Evolutionary conservation across 2,113 vertebrate genomes (phyloP).

Genomic region (Choloepus hoffmanni): DNA sequence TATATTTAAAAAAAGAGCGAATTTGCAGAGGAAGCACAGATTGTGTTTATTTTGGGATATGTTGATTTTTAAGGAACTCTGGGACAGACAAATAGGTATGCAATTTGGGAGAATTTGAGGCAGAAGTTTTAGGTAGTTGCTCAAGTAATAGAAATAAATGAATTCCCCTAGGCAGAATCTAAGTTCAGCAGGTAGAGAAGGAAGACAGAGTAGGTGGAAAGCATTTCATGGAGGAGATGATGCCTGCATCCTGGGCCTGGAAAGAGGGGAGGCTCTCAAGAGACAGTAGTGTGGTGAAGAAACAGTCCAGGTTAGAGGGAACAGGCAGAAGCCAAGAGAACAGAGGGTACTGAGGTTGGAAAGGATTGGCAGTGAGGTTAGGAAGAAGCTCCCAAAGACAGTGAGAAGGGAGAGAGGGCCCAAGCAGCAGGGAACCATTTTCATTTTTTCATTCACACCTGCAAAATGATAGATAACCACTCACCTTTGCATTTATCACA

Average conservation of each 20-base stretch:
- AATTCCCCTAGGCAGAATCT: not conserved
- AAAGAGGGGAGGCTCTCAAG: not conserved
- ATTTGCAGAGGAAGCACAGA: not conserved
- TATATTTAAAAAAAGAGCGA: not conserved
- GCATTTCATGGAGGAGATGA: not conserved
- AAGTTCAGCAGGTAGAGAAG: not conserved
- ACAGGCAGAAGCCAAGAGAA: not conserved
- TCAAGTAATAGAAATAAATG: not conserved
- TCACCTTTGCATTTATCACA: conserved; percentile 92
- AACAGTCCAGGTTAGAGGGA: not conserved
- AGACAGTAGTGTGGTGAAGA: not conserved
- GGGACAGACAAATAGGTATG: not conserved
- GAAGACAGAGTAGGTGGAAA: not conserved
- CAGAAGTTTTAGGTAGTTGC: not conserved
- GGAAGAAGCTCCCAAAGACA: not conserved
- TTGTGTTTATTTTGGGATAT: not conserved
- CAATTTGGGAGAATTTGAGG: not conserved
- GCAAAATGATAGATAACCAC: not conserved
- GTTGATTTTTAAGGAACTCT: not conserved
- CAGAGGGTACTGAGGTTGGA: not conserved
- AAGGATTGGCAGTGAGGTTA: not conserved
- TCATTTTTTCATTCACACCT: not conserved
- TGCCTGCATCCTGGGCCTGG: not conserved
- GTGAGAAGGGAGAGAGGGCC: not conserved
- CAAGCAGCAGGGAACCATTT: not conserved